Percentiles rank a stretch among this genome's conserved stretches.
These are phyloP conservation scores for Falcaria lacertinaria DNA, from an alignment of 2,888 invertebrate species.

Conservation along the genomic window DNA sequence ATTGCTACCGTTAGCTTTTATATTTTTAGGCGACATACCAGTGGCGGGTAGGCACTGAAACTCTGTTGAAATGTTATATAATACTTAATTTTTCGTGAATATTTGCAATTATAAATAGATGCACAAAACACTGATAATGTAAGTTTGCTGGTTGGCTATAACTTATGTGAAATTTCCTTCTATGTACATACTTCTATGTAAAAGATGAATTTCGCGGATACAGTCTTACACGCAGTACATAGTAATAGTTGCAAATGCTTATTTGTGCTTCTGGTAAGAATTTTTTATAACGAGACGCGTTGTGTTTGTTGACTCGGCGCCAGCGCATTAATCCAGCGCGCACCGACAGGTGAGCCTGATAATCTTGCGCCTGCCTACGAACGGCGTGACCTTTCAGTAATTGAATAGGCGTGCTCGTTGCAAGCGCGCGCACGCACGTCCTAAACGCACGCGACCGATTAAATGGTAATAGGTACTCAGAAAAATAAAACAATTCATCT, in stretches of 20 bases:
- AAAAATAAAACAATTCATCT: slow-evolving; percentile 20
- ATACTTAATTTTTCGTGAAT: too few relatives aligned
- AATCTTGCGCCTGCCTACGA: slow-evolving; percentile 65
- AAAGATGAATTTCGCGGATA: slow-evolving; percentile 11
- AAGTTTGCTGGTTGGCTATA: too few relatives aligned
- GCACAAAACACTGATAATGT: too few relatives aligned
- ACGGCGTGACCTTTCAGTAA: slow-evolving; percentile 73
- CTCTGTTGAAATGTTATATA: too few relatives aligned
- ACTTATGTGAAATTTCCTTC: too few relatives aligned
- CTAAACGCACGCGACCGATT: slow-evolving; percentile 63
- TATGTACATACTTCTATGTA: neutral
- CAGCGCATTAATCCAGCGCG: slow-evolving; percentile 44
- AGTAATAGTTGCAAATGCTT: slow-evolving; percentile 9
- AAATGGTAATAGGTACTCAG: slow-evolving; percentile 26
- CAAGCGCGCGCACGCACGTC: slow-evolving; percentile 57
- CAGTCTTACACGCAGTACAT: slow-evolving; percentile 11
- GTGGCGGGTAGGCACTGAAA: too few relatives aligned
- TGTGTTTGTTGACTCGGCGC: slow-evolving; percentile 6
- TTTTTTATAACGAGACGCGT: slow-evolving; percentile 28
- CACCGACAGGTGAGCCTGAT: slow-evolving; percentile 69
- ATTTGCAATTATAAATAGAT: too few relatives aligned
- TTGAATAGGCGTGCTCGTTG: slow-evolving; percentile 69
- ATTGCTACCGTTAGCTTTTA: too few relatives aligned
- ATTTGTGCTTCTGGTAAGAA: slow-evolving; percentile 23
- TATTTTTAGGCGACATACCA: too few relatives aligned